Evolutionary conservation across 1,140 invertebrate species (phyloP), one percentile per base, ranked within the genome.

Genomic region (Homarus americanus): DNA sequence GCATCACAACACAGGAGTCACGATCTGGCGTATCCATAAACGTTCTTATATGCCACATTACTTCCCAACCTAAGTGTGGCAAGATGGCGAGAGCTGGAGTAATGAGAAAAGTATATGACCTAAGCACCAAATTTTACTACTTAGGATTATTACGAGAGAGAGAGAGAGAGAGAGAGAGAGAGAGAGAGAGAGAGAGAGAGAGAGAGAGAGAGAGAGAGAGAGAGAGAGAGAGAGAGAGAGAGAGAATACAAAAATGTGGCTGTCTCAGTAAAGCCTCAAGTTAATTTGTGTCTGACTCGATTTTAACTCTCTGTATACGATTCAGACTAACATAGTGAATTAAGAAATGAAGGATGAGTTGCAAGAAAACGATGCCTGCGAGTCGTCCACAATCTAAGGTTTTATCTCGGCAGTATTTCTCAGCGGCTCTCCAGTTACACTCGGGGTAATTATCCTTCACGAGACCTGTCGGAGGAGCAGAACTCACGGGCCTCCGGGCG

Each of bases 151-250:
- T n/a, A n/a, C n/a, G 69, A 72, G n/a, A 72, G 69, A 20, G 69
- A 72, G n/a, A 76, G 4, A 34, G 28, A 76, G 7, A 76, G 73
- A 34, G 32, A 38, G 73, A 76, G 73, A 72, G 44, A 49, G 44
- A 49, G 44, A 49, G 44, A 49, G 44, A 49, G 44, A 49, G 44
- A 49, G 44, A 49, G 44, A 49, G 44, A 49, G 44, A 49, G 44
- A 49, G 44, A 2, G 9, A 49, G 44, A n/a, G 9, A 17, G 44
- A 49, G 44, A 10, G 17, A 49, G 44, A 17, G 17, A 49, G 9
- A 10, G 9, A 17, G 17, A 49, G 44, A 10, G 44, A 49, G 44
- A 49, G 44, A 12, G 12, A 49, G 44, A 28, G 17, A 28, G 69
- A 73, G 36, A 15, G 28, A 3, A 73, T 9, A 2, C 0, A 49